These are phyloP conservation scores for Gerris buenoi DNA, from an alignment of 1,140 invertebrate genomes.

Conservation along the genomic window DNA sequence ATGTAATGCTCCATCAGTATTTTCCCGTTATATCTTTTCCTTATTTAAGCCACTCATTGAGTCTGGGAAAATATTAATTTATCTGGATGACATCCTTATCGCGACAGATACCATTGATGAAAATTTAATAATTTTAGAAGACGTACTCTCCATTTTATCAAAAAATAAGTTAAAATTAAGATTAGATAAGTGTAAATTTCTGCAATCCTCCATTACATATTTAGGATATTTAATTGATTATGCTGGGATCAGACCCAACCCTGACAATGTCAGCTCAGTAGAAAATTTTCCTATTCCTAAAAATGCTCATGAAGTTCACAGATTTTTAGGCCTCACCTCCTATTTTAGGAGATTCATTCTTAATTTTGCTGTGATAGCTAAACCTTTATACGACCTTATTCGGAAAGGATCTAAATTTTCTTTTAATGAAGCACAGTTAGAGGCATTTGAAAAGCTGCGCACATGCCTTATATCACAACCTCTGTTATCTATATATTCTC, in stretches of 20 bases:
- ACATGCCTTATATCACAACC: conserved; percentile 13
- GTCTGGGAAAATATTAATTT: conserved; percentile 14
- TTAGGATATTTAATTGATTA: conserved; percentile 16
- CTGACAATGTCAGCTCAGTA: conserved; percentile 8
- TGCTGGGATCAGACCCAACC: conserved; percentile 5
- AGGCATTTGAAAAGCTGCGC: conserved; percentile 18
- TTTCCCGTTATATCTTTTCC: conserved; percentile 22
- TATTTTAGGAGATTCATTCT: conserved; percentile 23
- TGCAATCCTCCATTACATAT: conserved; percentile 17
- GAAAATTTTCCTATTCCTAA: conserved; percentile 14
- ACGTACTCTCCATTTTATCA: conserved; percentile 14
- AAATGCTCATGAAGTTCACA: conserved; percentile 18
- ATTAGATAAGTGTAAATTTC: conserved; percentile 20
- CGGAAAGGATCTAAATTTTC: conserved; percentile 18
- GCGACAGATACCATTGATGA: conserved; percentile 14
- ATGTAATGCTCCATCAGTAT: conserved; percentile 17
- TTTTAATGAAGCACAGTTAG: conserved; percentile 9
- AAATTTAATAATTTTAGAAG: conserved; percentile 14
- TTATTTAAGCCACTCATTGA: conserved; percentile 20
- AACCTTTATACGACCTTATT: conserved; percentile 19
- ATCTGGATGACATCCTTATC: conserved; percentile 24
- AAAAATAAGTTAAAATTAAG: conserved; percentile 16
- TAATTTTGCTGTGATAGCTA: conserved; percentile 20
- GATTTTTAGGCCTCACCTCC: conserved; percentile 19
- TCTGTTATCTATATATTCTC: conserved; percentile 17